phyloP scores from a whole-genome alignment of 2,797 vertebrate species.

The Naso thynnoides region DNA sequence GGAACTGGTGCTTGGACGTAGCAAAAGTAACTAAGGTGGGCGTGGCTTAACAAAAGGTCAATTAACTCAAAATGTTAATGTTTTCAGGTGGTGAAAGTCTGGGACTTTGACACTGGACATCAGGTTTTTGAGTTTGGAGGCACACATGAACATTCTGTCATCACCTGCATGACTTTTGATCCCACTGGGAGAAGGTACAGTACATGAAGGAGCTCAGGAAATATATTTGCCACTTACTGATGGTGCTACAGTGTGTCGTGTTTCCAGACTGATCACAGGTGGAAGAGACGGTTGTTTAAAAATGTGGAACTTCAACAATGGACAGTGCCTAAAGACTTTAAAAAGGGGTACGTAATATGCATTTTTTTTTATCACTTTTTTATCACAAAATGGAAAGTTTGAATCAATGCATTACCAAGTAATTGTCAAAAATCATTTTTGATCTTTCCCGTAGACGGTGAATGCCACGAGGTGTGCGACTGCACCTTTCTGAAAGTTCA shows the following conservation, averaged over 20 bases:
- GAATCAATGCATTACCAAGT: neutral
- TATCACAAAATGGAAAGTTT: conserved; percentile 5
- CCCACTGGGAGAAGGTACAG: conserved; percentile 82
- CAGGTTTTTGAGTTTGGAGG: conserved; percentile 84
- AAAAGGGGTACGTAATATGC: conserved; percentile 63
- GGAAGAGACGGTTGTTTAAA: conserved; percentile 84
- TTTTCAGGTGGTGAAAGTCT: conserved; percentile 83
- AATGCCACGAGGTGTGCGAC: conserved; percentile 81
- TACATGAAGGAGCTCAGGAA: neutral
- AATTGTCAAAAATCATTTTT: neutral
- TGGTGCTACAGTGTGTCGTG: conserved; percentile 1
- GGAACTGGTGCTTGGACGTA: too few species aligned
- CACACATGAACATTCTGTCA: conserved; percentile 65
- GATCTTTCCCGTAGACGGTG: conserved; percentile 68
- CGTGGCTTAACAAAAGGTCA: too few species aligned
- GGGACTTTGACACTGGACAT: conserved; percentile 85
- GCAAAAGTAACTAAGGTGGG: too few species aligned
- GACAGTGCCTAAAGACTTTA: conserved; percentile 79
- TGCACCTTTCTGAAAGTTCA: conserved; percentile 83
- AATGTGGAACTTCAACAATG: conserved; percentile 84
- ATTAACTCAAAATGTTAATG: neutral
- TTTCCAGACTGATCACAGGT: conserved; percentile 82
- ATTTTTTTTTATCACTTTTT: conserved; percentile 9
- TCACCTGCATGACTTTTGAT: conserved; percentile 86
- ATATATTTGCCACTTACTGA: neutral